These are phyloP conservation scores for Caenorhabditis auriculariae DNA, from an alignment of 2,888 invertebrate genomes.

Conservation along the genomic window DNA sequence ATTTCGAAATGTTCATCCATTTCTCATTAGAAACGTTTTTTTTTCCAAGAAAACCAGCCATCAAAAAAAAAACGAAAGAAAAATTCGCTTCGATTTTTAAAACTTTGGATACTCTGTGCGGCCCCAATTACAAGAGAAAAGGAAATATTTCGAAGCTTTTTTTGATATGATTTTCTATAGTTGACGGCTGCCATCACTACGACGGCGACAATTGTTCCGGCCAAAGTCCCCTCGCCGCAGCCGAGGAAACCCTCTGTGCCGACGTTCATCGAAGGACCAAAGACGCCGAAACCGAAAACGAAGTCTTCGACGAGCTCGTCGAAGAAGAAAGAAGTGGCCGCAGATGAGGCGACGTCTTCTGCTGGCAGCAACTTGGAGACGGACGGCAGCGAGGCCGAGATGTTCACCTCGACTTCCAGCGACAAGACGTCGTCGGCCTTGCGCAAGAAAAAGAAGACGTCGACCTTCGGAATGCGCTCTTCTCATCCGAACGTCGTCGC, in stretches of 20 bases:
- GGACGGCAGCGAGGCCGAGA: constrained; percentile 47
- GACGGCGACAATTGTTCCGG: too few relatives aligned
- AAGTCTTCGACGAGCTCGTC: not conserved
- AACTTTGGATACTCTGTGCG: too few relatives aligned
- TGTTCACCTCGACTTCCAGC: constrained; percentile 15
- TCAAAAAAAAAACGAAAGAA: too few relatives aligned
- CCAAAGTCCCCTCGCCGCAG: too few relatives aligned
- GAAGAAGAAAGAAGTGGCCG: not conserved
- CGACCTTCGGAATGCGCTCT: constrained; percentile 19
- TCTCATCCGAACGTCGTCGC: constrained; percentile 22
- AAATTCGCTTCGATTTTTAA: too few relatives aligned
- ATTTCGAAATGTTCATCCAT: too few relatives aligned
- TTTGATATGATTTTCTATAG: too few relatives aligned
- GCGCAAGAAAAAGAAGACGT: constrained; percentile 29
- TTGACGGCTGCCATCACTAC: too few relatives aligned
- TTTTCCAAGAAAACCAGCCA: too few relatives aligned
- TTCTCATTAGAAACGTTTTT: too few relatives aligned
- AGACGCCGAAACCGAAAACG: constrained; percentile 10
- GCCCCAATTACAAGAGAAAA: too few relatives aligned
- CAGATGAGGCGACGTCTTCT: not conserved
- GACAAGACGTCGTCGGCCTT: constrained; percentile 10
- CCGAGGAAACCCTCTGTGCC: not conserved
- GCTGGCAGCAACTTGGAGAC: constrained; percentile 35
- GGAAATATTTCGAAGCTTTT: too few relatives aligned
- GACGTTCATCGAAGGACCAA: constrained; percentile 14